Conservation (phyloP, 2,888 invertebrate genomes). For the Caenorhabditis panamensis region DNA sequence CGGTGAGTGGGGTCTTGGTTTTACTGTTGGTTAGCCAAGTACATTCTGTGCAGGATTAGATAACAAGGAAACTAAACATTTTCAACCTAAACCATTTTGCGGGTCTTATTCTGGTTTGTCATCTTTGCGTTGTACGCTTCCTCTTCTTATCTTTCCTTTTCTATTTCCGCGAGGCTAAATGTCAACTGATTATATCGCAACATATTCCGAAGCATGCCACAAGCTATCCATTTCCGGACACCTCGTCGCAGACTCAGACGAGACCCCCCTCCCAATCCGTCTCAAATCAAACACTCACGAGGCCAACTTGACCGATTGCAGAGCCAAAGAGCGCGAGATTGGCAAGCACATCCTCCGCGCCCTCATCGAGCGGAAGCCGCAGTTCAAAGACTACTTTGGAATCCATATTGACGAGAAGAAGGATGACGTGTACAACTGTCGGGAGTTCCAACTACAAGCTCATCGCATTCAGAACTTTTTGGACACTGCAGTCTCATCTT, state of each 20-base stretch:
- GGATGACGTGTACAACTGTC: constrained; percentile 51
- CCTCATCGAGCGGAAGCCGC: constrained; percentile 63
- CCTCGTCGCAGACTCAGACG: neutral
- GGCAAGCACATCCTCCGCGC: constrained; percentile 65
- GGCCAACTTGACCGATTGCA: constrained; percentile 48
- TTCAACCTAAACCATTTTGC: too few relatives aligned
- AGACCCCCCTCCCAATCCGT: neutral
- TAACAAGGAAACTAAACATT: too few relatives aligned
- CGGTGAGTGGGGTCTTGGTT: constrained; percentile 32
- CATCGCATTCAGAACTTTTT: constrained; percentile 68
- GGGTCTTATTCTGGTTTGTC: too few relatives aligned
- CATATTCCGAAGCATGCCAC: neutral
- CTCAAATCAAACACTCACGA: constrained; percentile 18
- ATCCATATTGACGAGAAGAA: constrained; percentile 60
- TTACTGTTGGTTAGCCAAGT: too few relatives aligned
- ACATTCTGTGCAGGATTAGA: too few relatives aligned
- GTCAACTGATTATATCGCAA: neutral
- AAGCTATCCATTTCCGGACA: neutral
- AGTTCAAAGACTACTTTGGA: constrained; percentile 66
- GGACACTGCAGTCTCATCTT: constrained; percentile 62
- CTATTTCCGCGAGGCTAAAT: too few relatives aligned
- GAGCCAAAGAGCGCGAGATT: constrained; percentile 65
- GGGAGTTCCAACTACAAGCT: constrained; percentile 61
- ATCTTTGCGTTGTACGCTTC: too few relatives aligned
- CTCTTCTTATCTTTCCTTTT: too few relatives aligned